These are phyloP conservation scores for Penaeus vannamei DNA, from an alignment of 1,140 invertebrate species.

Conservation along the genomic window DNA sequence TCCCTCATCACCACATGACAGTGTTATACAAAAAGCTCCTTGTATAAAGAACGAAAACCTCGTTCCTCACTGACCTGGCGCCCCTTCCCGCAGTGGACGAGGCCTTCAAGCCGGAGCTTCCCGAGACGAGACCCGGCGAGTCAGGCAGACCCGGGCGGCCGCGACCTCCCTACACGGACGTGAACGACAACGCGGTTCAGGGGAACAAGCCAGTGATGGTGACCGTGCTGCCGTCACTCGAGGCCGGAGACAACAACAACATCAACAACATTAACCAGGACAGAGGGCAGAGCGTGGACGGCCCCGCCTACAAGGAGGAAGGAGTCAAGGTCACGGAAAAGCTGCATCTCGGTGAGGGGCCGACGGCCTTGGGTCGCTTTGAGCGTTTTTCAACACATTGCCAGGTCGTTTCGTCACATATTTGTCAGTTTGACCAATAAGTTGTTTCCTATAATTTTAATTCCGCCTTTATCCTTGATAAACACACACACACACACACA, in stretches of 20 bases:
- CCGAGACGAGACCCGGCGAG: conserved; percentile 1
- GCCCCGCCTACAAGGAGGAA: conserved; percentile 68
- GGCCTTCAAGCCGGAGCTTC: conserved; percentile 28
- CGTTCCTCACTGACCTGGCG: background rate
- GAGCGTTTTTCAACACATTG: too few species aligned
- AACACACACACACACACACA: too few species aligned
- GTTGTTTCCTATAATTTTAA: too few species aligned
- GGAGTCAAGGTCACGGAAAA: conserved; percentile 69
- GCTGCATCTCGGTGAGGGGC: conserved; percentile 48
- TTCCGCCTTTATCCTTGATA: too few species aligned
- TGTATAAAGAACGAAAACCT: too few species aligned
- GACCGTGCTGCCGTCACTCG: conserved; percentile 43
- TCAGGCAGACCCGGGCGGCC: conserved; percentile 64
- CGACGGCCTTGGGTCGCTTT: too few species aligned
- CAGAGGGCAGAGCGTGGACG: conserved; percentile 34
- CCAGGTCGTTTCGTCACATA: too few species aligned
- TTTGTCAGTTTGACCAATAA: too few species aligned
- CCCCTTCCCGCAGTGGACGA: conserved; percentile 18
- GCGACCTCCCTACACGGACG: conserved; percentile 69
- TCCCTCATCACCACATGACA: background rate
- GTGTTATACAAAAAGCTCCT: too few species aligned
- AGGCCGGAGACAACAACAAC: conserved; percentile 53
- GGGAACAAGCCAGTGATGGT: conserved; percentile 34
- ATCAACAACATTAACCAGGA: conserved; percentile 55
- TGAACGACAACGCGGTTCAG: conserved; percentile 40